Evolutionary conservation across 2,113 vertebrate genomes (phyloP).

Genomic region (Oreocharis arfaki): DNA sequence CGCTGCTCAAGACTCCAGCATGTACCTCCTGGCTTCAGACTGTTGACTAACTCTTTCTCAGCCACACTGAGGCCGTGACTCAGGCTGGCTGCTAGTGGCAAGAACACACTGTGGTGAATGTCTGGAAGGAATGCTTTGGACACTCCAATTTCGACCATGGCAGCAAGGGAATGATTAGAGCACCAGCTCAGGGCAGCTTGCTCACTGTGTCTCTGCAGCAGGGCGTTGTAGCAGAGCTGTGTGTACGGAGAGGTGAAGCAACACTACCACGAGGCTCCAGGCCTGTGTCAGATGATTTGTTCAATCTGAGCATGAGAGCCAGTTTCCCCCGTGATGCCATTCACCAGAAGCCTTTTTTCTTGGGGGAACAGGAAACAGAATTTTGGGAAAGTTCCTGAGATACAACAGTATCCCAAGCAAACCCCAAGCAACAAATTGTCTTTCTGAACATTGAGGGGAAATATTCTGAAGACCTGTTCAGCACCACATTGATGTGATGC

Average conservation of each 20-base stretch:
- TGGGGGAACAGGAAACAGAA: background rate
- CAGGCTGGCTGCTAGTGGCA: background rate
- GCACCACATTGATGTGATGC: background rate
- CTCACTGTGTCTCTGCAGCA: background rate
- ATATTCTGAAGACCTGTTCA: background rate
- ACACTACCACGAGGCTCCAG: background rate
- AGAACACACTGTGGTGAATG: background rate
- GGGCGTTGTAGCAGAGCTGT: background rate
- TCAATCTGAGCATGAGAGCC: background rate
- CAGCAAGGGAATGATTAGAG: background rate
- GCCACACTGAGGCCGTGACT: background rate
- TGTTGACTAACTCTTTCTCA: background rate
- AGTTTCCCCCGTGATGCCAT: background rate
- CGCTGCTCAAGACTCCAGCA: fast-evolving
- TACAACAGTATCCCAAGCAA: background rate
- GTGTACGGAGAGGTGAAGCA: background rate
- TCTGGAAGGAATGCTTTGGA: background rate
- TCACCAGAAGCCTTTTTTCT: background rate
- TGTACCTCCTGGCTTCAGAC: background rate
- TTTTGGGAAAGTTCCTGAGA: background rate
- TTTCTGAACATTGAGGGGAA: background rate
- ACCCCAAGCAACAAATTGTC: background rate
- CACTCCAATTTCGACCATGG: background rate
- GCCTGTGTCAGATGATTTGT: background rate
- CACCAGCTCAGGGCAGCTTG: background rate